Base-by-base conservation (phyloP, 2,888 invertebrate genomes). In the Synergus itoensis region DNA sequence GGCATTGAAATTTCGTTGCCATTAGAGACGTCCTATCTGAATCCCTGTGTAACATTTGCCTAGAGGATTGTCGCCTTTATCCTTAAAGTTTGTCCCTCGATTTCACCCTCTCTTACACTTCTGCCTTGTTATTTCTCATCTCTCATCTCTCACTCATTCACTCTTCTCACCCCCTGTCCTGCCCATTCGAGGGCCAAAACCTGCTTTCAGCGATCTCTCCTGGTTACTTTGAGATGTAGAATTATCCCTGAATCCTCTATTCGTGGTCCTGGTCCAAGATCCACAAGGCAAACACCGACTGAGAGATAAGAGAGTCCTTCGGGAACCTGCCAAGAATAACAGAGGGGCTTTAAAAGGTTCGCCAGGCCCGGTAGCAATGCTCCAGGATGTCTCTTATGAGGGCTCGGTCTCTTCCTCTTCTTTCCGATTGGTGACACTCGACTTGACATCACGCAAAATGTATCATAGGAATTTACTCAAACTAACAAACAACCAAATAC, bases 1-100 rank as follows among this genome's bases (percentile, higher is more conserved):
- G 88, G 87, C 88, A 88, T 89, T 89, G 87, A 89, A 89, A 90
- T 89, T 85, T 86, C 82, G 84, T 86, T 87, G 86, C 88, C 89
- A 88, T 89, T 90, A 90, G 86, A 87, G 85, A 86, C 85, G 83
- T 83, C 85, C 87, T 86, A 89, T 90, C 87, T 84, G 89, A 90
- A 90, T 89, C 89, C 90, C 83, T 81, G 82, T 81, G 82, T 83
- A 85, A 87, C 88, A 90, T 90, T 91, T 91, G 89, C 89, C 86
- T 88, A 87, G 82, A 87, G 90, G 90, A 91, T 91, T 90, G 88
- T 89, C 89, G 89, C 87, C 88, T 89, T 89, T 88, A 87, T 88
- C 89, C 78, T 64, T 75, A 62, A 64, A 73, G 60, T 78, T 53
- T 48, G 77, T 64, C 80, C 65, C 73, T 81, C 80, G 76, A 77